phyloP scores from a whole-genome alignment of 2,888 invertebrate genomes.

The Rhorus exstirpatorius region DNA sequence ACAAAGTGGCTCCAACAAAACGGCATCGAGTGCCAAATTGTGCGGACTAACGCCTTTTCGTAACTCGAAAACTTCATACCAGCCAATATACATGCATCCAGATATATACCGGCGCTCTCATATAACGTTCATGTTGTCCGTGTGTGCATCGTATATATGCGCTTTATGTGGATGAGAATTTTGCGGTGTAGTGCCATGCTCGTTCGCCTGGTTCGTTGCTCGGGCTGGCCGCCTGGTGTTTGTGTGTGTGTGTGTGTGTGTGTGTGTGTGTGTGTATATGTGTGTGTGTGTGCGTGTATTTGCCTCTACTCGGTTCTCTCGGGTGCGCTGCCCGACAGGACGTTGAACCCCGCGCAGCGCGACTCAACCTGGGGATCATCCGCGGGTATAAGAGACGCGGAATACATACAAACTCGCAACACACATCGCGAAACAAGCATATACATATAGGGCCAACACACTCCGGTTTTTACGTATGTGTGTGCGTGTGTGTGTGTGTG shows the following conservation, averaged over 20 bases:
- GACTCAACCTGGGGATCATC: conserved; percentile 86
- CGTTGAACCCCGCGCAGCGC: conserved; percentile 86
- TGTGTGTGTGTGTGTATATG: no score
- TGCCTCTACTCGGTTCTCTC: conserved; percentile 77
- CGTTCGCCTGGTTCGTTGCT: conserved; percentile 71
- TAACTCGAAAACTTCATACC: no score
- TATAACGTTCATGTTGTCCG: no score
- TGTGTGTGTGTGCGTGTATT: conserved; percentile 37
- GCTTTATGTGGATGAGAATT: conserved; percentile 73
- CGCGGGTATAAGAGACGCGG: conserved; percentile 71
- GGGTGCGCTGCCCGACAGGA: conserved; percentile 86
- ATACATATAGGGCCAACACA: conserved; percentile 53
- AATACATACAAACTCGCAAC: conserved; percentile 55
- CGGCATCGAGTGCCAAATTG: no score
- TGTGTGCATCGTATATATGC: conserved; percentile 40
- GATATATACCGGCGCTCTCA: no score
- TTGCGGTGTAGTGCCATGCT: conserved; percentile 74
- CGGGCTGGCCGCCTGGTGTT: conserved; percentile 67
- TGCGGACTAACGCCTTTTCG: no score
- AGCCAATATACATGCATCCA: no score
- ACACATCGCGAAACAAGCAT: conserved; percentile 31
- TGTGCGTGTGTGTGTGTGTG: conserved; percentile 67
- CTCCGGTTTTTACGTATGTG: conserved; percentile 12
- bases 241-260: no score
- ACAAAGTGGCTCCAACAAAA: no score